Evolutionary conservation across 2,113 vertebrate species (phyloP).

Genomic region (Lutjanus erythropterus): DNA sequence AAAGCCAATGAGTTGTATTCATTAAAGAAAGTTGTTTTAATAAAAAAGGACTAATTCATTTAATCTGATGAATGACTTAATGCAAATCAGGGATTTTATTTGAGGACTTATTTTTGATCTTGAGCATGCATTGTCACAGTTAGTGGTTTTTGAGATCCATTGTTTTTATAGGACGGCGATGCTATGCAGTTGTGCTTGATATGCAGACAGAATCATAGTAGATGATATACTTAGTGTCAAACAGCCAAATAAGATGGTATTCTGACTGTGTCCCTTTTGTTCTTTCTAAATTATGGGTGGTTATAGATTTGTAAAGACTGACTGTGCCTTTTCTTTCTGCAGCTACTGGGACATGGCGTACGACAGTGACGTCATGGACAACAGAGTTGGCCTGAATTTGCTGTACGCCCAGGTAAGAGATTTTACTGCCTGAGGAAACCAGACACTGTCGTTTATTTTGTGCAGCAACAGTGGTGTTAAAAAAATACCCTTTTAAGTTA

Average conservation of each 20-base stretch:
- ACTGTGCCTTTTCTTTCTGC: constrained; percentile 31
- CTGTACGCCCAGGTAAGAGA: constrained; percentile 93
- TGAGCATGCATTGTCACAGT: neutral
- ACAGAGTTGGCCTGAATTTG: constrained; percentile 93
- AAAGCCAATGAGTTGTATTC: too few species aligned
- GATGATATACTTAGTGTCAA: neutral
- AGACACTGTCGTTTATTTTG: neutral
- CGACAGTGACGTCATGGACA: constrained; percentile 96
- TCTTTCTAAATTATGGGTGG: neutral
- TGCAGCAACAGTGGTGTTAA: neutral
- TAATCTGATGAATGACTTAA: too few species aligned
- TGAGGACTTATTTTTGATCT: too few species aligned
- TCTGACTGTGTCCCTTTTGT: neutral
- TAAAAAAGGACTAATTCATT: too few species aligned
- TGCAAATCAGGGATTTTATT: too few species aligned
- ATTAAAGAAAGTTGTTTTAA: too few species aligned
- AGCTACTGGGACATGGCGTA: constrained; percentile 99
- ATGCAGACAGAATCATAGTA: neutral
- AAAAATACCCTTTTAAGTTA: neutral
- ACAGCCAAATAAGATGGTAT: neutral
- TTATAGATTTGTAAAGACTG: neutral
- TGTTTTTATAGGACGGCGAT: neutral
- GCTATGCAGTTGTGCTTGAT: neutral
- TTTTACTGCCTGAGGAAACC: neutral
- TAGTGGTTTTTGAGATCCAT: neutral